A percentile compares a stretch with the other conserved stretches of the same genome.
Conservation (phyloP, 2,113 vertebrate species). For the Colinus virginianus region DNA sequence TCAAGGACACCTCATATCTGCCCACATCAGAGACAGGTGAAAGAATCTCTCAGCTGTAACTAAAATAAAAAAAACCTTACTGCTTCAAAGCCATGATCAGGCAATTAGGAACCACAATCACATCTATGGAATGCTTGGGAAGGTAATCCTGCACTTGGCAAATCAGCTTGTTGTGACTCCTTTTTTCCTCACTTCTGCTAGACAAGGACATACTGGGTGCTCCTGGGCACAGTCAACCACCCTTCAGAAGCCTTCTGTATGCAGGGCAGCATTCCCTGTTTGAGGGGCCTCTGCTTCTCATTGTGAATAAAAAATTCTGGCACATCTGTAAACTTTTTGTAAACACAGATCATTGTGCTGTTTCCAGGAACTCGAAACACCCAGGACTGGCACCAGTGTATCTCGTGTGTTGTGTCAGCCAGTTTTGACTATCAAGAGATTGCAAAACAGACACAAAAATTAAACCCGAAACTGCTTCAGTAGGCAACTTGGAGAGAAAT, state of each 20-base stretch:
- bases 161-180: not conserved
- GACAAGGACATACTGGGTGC: fast-evolving
- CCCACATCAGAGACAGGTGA: not conserved
- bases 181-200: not conserved
- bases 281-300: not conserved
- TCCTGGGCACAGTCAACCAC: not conserved
- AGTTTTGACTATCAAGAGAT: slow-evolving; percentile 61
- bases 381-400: slow-evolving; percentile 15
- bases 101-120: not conserved
- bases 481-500: slow-evolving; percentile 26
- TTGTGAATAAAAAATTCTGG: slow-evolving; percentile 7
- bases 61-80: not conserved
- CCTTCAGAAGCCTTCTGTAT: not conserved
- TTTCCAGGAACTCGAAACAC: slow-evolving; percentile 40
- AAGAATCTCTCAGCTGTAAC: not conserved
- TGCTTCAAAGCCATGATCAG: not conserved
- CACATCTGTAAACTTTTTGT: slow-evolving; percentile 19
- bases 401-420: slow-evolving; percentile 64
- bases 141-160: not conserved
- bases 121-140: not conserved
- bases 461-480: slow-evolving; percentile 48
- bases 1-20: fast-evolving
- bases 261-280: not conserved
- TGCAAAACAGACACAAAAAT: slow-evolving; percentile 55
- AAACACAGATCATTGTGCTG: slow-evolving; percentile 24